Conservation (phyloP, 2,113 vertebrate species). For the Blennius ocellaris region DNA sequence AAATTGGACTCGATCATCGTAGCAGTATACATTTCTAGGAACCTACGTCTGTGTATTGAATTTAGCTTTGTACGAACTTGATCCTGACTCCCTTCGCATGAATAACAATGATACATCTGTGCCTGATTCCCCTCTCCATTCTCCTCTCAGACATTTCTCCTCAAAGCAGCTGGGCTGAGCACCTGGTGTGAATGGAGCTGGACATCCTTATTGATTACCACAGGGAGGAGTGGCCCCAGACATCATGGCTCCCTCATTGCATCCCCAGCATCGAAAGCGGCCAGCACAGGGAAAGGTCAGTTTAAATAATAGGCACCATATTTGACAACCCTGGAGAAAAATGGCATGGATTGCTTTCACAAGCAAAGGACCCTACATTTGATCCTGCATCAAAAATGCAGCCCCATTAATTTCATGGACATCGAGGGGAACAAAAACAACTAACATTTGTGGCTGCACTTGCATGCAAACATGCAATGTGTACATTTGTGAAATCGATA, state of each 20-base stretch:
- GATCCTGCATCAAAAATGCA: not conserved
- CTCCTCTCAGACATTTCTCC: conserved; percentile 16
- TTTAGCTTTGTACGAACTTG: conserved; percentile 36
- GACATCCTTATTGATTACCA: conserved; percentile 64
- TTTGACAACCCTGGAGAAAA: conserved; percentile 34
- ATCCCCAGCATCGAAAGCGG: conserved; percentile 33
- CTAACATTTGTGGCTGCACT: conserved; percentile 1
- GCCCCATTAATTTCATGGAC: conserved; percentile 10
- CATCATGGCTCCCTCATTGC: conserved; percentile 42
- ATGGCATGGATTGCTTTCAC: conserved; percentile 22
- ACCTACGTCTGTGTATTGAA: conserved; percentile 32
- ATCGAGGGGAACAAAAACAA: conserved; percentile 16
- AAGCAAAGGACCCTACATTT: conserved; percentile 17
- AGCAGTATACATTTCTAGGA: conserved; percentile 22
- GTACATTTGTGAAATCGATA: conserved; percentile 21
- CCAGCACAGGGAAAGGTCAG: conserved; percentile 53
- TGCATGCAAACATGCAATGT: conserved; percentile 19
- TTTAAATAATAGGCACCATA: conserved; percentile 43
- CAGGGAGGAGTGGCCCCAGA: conserved; percentile 44
- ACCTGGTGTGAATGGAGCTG: conserved; percentile 54
- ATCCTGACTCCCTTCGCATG: conserved; percentile 53
- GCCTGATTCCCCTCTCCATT: conserved; percentile 41
- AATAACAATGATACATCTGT: conserved; percentile 63
- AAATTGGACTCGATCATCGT: conserved; percentile 1
- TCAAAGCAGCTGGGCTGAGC: conserved; percentile 46